Conservation (phyloP, 2,113 vertebrate species). For the Spilogale gracilis region DNA sequence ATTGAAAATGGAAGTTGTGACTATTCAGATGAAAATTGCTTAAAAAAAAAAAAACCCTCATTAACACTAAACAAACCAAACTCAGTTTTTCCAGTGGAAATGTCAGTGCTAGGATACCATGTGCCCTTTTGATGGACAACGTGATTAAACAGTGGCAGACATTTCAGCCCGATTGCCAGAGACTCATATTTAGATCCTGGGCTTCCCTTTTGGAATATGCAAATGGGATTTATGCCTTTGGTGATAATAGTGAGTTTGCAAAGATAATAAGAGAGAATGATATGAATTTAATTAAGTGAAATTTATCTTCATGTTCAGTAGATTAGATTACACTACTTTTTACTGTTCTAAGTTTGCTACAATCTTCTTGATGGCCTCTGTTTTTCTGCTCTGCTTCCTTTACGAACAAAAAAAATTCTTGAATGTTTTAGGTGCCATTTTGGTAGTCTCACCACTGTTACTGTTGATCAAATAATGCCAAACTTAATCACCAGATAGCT, state of each 20-base stretch:
- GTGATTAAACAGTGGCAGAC: not conserved
- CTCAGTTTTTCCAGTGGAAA: not conserved
- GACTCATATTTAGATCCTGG: not conserved
- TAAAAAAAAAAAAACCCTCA: not conserved
- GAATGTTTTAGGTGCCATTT: not conserved
- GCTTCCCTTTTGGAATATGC: conserved; percentile 34
- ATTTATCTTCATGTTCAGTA: not conserved
- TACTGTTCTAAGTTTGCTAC: not conserved
- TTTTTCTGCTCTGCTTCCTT: conserved; percentile 35
- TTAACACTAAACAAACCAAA: not conserved
- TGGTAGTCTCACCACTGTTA: not conserved
- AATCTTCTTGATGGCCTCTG: not conserved
- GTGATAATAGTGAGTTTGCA: conserved; percentile 30
- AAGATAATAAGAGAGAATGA: conserved; percentile 39
- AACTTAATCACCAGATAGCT: not conserved
- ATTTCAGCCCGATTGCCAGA: not conserved
- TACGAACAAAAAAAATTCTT: not conserved
- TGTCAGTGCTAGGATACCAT: not conserved
- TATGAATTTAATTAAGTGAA: conserved; percentile 50
- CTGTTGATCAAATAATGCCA: conserved; percentile 18
- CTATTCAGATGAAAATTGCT: conserved; percentile 43
- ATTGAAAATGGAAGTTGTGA: conserved; percentile 71
- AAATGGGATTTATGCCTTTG: not conserved
- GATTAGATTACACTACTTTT: not conserved
- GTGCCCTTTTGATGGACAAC: not conserved